Conservation (phyloP, 2,888 invertebrate species). For the Diadegma fenestrale region DNA sequence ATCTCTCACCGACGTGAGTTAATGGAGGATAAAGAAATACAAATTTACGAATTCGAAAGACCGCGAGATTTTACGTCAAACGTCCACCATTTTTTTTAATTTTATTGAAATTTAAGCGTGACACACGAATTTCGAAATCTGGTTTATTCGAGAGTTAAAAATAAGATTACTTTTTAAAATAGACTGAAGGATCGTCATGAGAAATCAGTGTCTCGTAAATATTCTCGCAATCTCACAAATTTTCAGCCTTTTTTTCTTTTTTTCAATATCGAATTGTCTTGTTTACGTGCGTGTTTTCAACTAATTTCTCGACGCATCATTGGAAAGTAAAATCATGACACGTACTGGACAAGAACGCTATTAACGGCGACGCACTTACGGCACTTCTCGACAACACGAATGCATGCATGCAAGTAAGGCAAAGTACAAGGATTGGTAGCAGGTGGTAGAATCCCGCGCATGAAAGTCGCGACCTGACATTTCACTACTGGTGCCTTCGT, state of each 20-base stretch:
- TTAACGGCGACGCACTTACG: slow-evolving; percentile 23
- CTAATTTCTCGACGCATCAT: slow-evolving; percentile 3
- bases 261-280: background rate
- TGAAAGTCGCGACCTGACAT: slow-evolving; percentile 84
- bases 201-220: background rate
- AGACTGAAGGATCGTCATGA: background rate
- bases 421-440: slow-evolving; percentile 75
- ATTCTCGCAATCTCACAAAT: background rate
- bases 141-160: background rate
- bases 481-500: slow-evolving; percentile 77
- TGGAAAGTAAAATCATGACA: slow-evolving; percentile 2
- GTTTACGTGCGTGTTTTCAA: background rate
- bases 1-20: background rate
- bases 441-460: slow-evolving; percentile 80
- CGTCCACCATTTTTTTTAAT: background rate
- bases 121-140: background rate
- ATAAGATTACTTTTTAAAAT: slow-evolving; percentile 8
- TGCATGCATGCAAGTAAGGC: background rate
- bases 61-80: background rate
- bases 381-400: slow-evolving; percentile 18
- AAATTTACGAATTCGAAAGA: slow-evolving; percentile 7
- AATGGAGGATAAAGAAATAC: slow-evolving; percentile 2
- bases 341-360: background rate
- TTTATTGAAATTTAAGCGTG: background rate
- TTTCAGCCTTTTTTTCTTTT: background rate